Percentiles rank a stretch among this genome's conserved stretches.
phyloP scores from a whole-genome alignment of 2,888 invertebrate genomes.

The Iselma pallidipennis region DNA sequence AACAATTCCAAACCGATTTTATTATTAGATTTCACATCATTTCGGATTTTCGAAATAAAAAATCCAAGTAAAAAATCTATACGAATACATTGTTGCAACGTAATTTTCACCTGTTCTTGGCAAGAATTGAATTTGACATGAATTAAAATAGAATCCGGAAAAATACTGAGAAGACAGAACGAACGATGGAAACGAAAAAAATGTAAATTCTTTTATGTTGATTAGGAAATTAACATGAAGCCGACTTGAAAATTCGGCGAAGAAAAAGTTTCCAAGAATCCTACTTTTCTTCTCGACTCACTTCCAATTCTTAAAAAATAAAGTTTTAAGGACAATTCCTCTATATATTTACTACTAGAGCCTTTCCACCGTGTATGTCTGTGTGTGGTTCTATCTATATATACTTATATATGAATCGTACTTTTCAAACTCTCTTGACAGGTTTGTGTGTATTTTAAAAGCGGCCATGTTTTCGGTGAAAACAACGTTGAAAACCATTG shows the following conservation, averaged over 20 bases:
- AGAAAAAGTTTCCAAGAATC: not conserved
- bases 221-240: not conserved
- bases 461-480: slow-evolving; percentile 20
- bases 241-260: not conserved
- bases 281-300: not conserved
- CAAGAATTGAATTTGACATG: too few species aligned
- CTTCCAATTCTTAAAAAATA: not conserved
- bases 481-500: slow-evolving; percentile 16
- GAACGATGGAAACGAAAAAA: not conserved
- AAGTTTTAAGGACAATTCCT: not conserved
- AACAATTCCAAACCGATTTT: not conserved
- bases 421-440: not conserved
- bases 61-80: not conserved
- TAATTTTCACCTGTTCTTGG: too few species aligned
- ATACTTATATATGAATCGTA: not conserved
- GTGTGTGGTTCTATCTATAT: not conserved
- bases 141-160: not conserved
- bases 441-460: not conserved
- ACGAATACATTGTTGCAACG: too few species aligned
- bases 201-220: not conserved
- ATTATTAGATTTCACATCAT: not conserved
- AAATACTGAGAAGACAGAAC: not conserved
- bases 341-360: not conserved
- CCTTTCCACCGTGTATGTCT: not conserved
- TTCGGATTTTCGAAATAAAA: not conserved